These are phyloP conservation scores for Dromaius novaehollandiae DNA, from an alignment of 2,113 vertebrate genomes.

Conservation along the genomic window DNA sequence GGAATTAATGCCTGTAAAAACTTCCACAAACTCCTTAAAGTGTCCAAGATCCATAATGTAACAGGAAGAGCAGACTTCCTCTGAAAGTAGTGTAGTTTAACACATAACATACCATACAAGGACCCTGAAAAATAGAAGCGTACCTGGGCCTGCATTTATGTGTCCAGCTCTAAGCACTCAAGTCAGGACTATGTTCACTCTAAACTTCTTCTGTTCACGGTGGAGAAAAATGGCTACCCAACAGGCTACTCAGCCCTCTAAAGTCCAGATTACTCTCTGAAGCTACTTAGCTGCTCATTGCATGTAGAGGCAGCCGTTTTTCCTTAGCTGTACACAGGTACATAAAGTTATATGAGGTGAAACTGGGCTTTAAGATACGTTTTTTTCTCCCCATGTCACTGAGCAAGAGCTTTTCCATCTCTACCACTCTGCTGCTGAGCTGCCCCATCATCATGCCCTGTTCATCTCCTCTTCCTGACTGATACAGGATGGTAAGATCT, in stretches of 20 bases:
- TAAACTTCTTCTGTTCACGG: neutral
- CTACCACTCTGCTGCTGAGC: neutral
- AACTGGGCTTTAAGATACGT: neutral
- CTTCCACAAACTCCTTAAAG: neutral
- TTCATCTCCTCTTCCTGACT: neutral
- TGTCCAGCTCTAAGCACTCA: neutral
- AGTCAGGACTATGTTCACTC: neutral
- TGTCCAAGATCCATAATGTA: accelerated
- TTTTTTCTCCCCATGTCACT: neutral
- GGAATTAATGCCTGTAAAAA: neutral
- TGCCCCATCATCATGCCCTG: neutral
- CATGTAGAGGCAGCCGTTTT: neutral
- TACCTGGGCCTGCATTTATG: neutral
- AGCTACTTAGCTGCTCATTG: accelerated
- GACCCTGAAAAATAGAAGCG: neutral
- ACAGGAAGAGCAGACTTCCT: neutral
- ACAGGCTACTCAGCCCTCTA: neutral
- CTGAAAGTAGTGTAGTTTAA: neutral
- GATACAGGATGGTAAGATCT: neutral
- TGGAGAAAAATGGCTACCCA: neutral
- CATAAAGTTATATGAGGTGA: neutral
- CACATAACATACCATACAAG: accelerated
- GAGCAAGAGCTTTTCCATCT: accelerated
- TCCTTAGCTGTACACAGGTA: neutral
- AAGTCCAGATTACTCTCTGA: neutral